These are phyloP conservation scores for Trachurus trachurus DNA, from an alignment of 2,797 vertebrate species.

Conservation along the genomic window DNA sequence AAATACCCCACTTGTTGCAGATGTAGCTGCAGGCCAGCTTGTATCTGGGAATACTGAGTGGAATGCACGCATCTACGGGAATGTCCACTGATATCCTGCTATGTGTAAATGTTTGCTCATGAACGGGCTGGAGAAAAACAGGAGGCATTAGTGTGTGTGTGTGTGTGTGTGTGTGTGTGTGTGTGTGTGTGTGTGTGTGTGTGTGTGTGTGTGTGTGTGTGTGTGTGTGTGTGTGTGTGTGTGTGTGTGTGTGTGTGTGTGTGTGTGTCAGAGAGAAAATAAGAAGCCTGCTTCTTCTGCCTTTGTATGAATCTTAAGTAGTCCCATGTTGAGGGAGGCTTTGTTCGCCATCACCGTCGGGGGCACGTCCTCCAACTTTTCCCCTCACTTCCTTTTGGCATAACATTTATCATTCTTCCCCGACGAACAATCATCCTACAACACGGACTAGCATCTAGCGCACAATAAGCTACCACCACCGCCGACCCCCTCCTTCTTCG, in stretches of 20 bases:
- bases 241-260: slow-evolving; percentile 28
- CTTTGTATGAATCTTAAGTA: slow-evolving; percentile 83
- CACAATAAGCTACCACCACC: slow-evolving; percentile 81
- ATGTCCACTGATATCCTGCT: slow-evolving; percentile 67
- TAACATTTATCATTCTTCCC: slow-evolving; percentile 87
- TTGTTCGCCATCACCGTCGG: slow-evolving; percentile 81
- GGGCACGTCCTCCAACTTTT: slow-evolving; percentile 78
- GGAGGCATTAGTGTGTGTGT: slow-evolving; percentile 24
- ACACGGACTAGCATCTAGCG: slow-evolving; percentile 79
- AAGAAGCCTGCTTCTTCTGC: slow-evolving; percentile 66
- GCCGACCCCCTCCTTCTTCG: slow-evolving; percentile 43
- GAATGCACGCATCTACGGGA: slow-evolving; percentile 64
- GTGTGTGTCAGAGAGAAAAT: slow-evolving; percentile 51
- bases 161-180: slow-evolving; percentile 8
- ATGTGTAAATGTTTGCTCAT: slow-evolving; percentile 77
- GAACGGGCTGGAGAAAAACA: slow-evolving; percentile 37
- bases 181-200: slow-evolving; percentile 10
- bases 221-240: slow-evolving; percentile 9
- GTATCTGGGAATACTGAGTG: slow-evolving; percentile 57
- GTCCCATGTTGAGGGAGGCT: slow-evolving; percentile 67
- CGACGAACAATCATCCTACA: slow-evolving; percentile 83
- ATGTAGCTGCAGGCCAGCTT: slow-evolving; percentile 8
- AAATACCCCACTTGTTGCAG: neutral
- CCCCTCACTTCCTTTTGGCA: slow-evolving; percentile 82
- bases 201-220: slow-evolving; percentile 24